Evolutionary conservation across 2,797 vertebrate species (phyloP).

Genomic region (Diplodus sargus): DNA sequence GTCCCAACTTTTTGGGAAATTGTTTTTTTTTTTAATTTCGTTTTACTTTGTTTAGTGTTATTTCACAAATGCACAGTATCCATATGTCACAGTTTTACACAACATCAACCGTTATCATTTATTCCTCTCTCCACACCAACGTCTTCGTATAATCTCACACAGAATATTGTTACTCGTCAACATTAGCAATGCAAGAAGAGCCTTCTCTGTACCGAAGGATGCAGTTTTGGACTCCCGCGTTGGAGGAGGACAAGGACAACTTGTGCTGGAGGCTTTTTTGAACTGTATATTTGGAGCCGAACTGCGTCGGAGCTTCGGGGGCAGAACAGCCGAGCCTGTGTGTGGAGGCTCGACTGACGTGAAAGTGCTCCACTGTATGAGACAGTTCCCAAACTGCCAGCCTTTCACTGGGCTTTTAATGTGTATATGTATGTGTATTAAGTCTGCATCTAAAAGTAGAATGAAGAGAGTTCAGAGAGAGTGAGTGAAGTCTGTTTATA

Average conservation of each 20-base stretch:
- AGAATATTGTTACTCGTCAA: constrained; percentile 66
- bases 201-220: neutral
- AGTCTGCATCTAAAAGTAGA: constrained; percentile 51
- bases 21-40: no score
- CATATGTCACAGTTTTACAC: constrained; percentile 4
- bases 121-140: constrained; percentile 1
- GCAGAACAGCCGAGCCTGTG: constrained; percentile 75
- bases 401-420: constrained; percentile 38
- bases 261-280: constrained; percentile 69
- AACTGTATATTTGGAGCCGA: constrained; percentile 70
- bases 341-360: constrained; percentile 41
- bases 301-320: constrained; percentile 43
- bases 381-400: constrained; percentile 51
- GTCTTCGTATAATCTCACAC: neutral
- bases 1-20: no score
- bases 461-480: constrained; percentile 17
- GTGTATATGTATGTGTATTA: constrained; percentile 45
- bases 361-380: constrained; percentile 70
- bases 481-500: constrained; percentile 39
- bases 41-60: constrained; percentile 19
- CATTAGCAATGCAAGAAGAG: constrained; percentile 60
- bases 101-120: constrained; percentile 21
- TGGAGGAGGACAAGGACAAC: constrained; percentile 71
- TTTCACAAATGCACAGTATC: constrained; percentile 23
- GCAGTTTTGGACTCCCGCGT: constrained; percentile 32